Evolutionary conservation across 1,140 invertebrate genomes (phyloP).

Genomic region (Nymphalis io): DNA sequence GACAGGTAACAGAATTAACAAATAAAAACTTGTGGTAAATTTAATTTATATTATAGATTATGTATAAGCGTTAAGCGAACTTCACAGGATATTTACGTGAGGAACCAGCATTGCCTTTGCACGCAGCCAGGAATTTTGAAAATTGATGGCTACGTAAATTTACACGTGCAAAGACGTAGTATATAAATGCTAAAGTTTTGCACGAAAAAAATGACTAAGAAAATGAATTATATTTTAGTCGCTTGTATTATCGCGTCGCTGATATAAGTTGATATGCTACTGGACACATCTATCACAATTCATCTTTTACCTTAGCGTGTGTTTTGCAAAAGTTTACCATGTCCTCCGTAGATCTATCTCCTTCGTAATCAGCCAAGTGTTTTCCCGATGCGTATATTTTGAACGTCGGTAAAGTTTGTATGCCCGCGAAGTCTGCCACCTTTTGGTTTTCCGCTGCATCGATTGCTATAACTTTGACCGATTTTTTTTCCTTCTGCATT

Average conservation of each 20-base stretch:
- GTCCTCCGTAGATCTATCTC: conserved; percentile 81
- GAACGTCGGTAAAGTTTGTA: conserved; percentile 92
- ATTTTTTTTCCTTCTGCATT: conserved; percentile 83
- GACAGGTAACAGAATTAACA: background rate
- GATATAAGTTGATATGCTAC: background rate
- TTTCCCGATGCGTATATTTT: conserved; percentile 91
- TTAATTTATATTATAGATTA: background rate
- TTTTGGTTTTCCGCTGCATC: conserved; percentile 87
- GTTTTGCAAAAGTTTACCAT: conserved; percentile 56
- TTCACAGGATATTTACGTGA: too few species aligned
- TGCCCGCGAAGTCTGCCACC: conserved; percentile 85
- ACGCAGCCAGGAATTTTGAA: too few species aligned
- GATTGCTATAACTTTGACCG: conserved; percentile 88
- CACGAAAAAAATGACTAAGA: too few species aligned
- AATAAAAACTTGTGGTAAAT: background rate
- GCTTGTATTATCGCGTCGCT: too few species aligned
- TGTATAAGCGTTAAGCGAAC: too few species aligned
- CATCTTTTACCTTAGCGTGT: conserved; percentile 57
- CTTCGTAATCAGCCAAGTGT: conserved; percentile 84
- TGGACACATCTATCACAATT: conserved; percentile 54
- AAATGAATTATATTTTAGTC: too few species aligned
- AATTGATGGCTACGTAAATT: too few species aligned
- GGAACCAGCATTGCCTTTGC: too few species aligned
- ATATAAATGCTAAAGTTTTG: too few species aligned
- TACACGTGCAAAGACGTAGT: too few species aligned